Conservation (phyloP, 2,113 vertebrate species). For the Rhinichthys klamathensis region DNA sequence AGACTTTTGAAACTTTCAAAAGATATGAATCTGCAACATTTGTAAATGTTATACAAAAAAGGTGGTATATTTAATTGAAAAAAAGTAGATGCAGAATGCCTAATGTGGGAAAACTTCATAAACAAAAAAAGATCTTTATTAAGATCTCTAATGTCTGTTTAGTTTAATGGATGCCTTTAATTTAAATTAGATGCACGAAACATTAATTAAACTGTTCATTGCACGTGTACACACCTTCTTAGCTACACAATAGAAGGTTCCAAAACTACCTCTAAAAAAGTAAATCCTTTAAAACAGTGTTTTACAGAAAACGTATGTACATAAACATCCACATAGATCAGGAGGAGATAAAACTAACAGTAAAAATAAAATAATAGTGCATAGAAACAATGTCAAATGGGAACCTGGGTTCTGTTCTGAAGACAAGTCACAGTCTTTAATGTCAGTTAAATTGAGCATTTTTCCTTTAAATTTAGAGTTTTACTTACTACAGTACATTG, state of each 20-base stretch:
- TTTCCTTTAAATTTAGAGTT: neutral
- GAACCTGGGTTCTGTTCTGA: neutral
- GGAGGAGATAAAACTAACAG: neutral
- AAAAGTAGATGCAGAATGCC: neutral
- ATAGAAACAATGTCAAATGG: neutral
- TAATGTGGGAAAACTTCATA: neutral
- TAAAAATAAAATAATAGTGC: neutral
- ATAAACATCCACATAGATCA: neutral
- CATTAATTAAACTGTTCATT: neutral
- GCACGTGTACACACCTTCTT: neutral
- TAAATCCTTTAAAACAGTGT: neutral
- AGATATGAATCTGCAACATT: neutral
- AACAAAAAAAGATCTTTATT: neutral
- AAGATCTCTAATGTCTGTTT: neutral
- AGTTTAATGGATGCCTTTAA: no score
- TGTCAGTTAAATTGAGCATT: neutral
- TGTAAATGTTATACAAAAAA: neutral
- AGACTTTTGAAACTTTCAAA: neutral
- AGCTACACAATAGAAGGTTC: no score
- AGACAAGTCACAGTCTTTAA: neutral
- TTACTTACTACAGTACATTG: neutral
- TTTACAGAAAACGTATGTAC: neutral
- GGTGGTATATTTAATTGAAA: neutral
- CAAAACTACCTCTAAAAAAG: neutral
- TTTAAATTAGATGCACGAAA: neutral